phyloP scores from a whole-genome alignment of 2,888 invertebrate genomes.

The Latrodectus hesperus region DNA sequence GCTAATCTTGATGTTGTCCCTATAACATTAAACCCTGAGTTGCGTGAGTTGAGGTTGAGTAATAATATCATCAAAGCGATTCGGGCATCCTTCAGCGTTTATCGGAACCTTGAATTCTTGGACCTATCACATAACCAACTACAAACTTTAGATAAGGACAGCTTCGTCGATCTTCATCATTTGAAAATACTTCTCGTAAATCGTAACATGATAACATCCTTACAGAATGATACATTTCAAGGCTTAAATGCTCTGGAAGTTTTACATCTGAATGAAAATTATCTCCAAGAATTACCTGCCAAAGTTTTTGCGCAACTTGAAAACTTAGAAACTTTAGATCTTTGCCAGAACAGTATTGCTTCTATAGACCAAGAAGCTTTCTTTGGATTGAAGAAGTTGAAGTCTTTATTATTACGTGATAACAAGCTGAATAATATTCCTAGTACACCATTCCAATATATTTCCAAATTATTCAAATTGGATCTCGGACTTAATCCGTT shows the following conservation, averaged over 20 bases:
- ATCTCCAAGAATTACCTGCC: slow-evolving; percentile 62
- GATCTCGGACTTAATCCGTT: slow-evolving; percentile 87
- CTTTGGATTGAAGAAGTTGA: slow-evolving; percentile 83
- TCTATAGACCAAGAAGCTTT: slow-evolving; percentile 84
- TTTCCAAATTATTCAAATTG: slow-evolving; percentile 84
- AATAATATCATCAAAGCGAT: slow-evolving; percentile 87
- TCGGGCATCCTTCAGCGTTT: slow-evolving; percentile 83
- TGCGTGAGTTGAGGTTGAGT: slow-evolving; percentile 83
- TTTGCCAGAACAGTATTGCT: slow-evolving; percentile 87
- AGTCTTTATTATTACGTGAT: slow-evolving; percentile 85
- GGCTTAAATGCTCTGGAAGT: slow-evolving; percentile 84
- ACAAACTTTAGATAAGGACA: slow-evolving; percentile 85
- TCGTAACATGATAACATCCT: slow-evolving; percentile 84
- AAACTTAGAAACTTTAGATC: slow-evolving; percentile 83
- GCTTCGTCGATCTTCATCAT: slow-evolving; percentile 85
- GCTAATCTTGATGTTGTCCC: slow-evolving; percentile 89
- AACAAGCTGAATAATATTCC: slow-evolving; percentile 88
- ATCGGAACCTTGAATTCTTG: slow-evolving; percentile 85
- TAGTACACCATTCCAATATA: slow-evolving; percentile 84
- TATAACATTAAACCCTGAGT: slow-evolving; percentile 87
- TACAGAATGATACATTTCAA: slow-evolving; percentile 85
- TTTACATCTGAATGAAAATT: slow-evolving; percentile 76
- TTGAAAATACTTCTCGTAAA: slow-evolving; percentile 86
- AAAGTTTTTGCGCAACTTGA: slow-evolving; percentile 75
- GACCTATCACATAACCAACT: slow-evolving; percentile 89